Evolutionary conservation across 1,140 invertebrate species (phyloP), one percentile per base, ranked within the genome.

Genomic region (Teleopsis dalmanni): DNA sequence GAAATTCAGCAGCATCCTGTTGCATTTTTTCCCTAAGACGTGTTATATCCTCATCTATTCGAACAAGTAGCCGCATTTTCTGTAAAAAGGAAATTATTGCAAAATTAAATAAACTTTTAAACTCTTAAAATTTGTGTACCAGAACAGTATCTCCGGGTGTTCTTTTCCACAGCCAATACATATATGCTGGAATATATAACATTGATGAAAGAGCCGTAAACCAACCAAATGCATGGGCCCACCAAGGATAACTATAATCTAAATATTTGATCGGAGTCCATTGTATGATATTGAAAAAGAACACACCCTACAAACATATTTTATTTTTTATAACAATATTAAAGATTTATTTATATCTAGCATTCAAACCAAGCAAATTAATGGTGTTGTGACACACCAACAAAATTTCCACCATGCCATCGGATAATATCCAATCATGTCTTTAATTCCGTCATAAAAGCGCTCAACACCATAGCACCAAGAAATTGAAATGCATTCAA

Each of bases 361-460:
- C 8, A 9, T 34, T 10, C n/a, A 84, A 76, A 98, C 95, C 62
- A 94, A 74, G 66, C 92, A 97, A 63, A 98, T 93, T 42, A 82
- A 73, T 18, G 96, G 95, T 37, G 93, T 96, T 33, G 92, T 82
- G 52, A 92, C 75, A 31, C 86, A 85, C 96, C 96, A 99, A 71
- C 93, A 96, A 61, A 97, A 90, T 71, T 98, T 98, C 94, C 93
- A 98, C 84, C 92, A 97, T 35, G 80, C 78, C 52, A 87, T 83
- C 1, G 95, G 95, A 70, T 97, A 95, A 70, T 97, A 98, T 6
- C 96, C 95, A 65, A 98, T 95, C 95, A 98, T 99, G 59, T 96
- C 93, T 48, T 92, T 91, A 53, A 99, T 88, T 21, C 92, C 92
- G 60, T 98, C 93, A 60, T 97, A 98, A 76, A 96, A 98, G 49